Evolutionary conservation across 2,888 invertebrate species (phyloP), one percentile per base, ranked within the genome.

Genomic region (Leucoma salicis): DNA sequence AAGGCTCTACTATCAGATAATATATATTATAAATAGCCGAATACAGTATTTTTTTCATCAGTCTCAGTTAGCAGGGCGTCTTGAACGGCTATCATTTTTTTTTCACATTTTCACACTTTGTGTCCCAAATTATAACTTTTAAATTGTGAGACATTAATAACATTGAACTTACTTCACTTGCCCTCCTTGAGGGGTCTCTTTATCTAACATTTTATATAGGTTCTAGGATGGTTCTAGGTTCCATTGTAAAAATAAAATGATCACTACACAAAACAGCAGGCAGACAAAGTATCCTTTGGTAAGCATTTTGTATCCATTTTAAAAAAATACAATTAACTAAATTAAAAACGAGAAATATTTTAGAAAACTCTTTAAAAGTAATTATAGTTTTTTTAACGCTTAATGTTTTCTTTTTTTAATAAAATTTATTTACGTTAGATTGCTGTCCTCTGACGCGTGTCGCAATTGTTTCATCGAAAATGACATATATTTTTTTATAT

Each of bases 121-220:
- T n/a, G n/a, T n/a, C n/a, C n/a, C n/a, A n/a, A n/a, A n/a, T n/a
- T n/a, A n/a, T n/a, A n/a, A n/a, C n/a, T n/a, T n/a, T n/a, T n/a
- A n/a, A n/a, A n/a, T n/a, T n/a, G n/a, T n/a, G n/a, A n/a, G n/a
- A n/a, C n/a, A n/a, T n/a, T n/a, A 16, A 16, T 4, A 14, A 6
- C 7, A 12, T 7, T 4, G 3, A 8, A 55, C 72, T 64, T 58
- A 71, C 74, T 25, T 27, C 35, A 38, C 12, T 42, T 24, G 21
- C 6, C 4, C 29, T 29, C 13, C 7, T 36, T 32, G 25, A 42
- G 33, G 40, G 39, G 25, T 42, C 34, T 49, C 39, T 33, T 48
- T 53, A 15, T 56, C 51, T 38, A 51, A 29, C 46, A 60, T 54
- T 52, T 46, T 33, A 14, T 59, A 50, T 49, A 62, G 35, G 33